Percentiles rank a stretch among this genome's conserved stretches.
Evolutionary conservation across 2,113 vertebrate genomes (phyloP).

Genomic region (Passer domesticus): DNA sequence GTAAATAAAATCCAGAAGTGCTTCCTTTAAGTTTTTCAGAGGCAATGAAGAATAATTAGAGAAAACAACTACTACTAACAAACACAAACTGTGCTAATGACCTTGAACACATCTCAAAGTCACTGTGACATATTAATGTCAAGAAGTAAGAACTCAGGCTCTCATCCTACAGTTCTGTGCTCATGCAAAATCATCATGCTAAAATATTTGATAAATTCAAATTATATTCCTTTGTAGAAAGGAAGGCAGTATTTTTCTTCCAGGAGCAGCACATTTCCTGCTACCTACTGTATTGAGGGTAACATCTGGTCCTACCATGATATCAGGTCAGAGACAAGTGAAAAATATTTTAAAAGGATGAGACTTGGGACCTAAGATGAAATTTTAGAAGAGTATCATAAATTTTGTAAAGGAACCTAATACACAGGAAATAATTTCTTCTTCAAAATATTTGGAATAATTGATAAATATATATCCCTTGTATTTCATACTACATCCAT

Average conservation of each 20-base stretch:
- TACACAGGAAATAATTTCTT: background rate
- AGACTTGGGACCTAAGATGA: background rate
- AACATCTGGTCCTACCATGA: background rate
- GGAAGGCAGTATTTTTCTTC: background rate
- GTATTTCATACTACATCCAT: background rate
- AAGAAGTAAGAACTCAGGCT: background rate
- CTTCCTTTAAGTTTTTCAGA: background rate
- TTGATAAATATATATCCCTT: background rate
- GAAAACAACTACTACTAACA: background rate
- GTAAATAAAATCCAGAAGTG: background rate
- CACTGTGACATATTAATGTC: background rate
- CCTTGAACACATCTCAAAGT: background rate
- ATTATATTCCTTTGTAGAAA: background rate
- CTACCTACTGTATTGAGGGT: background rate
- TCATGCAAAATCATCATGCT: background rate
- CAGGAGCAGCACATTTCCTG: background rate
- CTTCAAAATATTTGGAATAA: background rate
- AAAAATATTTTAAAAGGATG: background rate
- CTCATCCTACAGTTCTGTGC: background rate
- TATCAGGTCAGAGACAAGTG: background rate
- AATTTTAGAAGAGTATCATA: background rate
- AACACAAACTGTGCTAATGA: background rate
- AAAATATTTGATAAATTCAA: background rate
- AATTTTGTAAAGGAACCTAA: background rate
- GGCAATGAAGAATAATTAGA: background rate